These are phyloP conservation scores for Sebastes reedi DNA, from an alignment of 2,797 vertebrate species.

Conservation along the genomic window DNA sequence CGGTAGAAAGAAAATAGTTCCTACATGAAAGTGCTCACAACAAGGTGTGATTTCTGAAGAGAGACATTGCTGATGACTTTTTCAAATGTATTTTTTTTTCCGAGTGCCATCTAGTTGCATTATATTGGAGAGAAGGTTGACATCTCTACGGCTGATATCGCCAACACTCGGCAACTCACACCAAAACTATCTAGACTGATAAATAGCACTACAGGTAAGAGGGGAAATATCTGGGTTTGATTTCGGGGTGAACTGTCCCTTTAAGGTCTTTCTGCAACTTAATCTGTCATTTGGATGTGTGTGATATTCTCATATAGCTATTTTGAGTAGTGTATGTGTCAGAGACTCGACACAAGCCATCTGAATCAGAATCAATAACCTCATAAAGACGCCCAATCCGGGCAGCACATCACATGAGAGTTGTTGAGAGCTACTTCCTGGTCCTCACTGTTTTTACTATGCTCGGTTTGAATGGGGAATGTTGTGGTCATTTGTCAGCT, in stretches of 20 bases:
- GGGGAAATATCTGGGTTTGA: background rate
- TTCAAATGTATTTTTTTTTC: background rate
- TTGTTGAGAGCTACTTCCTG: constrained; percentile 8
- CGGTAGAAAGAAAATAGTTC: background rate
- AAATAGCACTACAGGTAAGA: background rate
- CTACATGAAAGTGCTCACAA: background rate
- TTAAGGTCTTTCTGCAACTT: background rate
- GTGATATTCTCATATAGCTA: background rate
- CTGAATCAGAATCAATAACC: background rate
- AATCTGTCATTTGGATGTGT: background rate
- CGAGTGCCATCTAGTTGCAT: background rate
- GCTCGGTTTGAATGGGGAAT: background rate
- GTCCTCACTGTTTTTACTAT: background rate
- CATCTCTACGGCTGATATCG: background rate
- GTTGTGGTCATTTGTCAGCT: constrained; percentile 11
- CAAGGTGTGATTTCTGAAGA: background rate
- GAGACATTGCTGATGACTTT: background rate
- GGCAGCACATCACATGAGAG: background rate
- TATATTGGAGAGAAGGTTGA: background rate
- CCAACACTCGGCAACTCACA: background rate
- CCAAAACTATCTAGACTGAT: background rate
- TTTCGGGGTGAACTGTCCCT: background rate
- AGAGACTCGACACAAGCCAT: background rate
- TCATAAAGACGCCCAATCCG: background rate
- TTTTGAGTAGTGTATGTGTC: background rate